phyloP scores from a whole-genome alignment of 2,797 vertebrate genomes.

The Ibycter americanus region DNA sequence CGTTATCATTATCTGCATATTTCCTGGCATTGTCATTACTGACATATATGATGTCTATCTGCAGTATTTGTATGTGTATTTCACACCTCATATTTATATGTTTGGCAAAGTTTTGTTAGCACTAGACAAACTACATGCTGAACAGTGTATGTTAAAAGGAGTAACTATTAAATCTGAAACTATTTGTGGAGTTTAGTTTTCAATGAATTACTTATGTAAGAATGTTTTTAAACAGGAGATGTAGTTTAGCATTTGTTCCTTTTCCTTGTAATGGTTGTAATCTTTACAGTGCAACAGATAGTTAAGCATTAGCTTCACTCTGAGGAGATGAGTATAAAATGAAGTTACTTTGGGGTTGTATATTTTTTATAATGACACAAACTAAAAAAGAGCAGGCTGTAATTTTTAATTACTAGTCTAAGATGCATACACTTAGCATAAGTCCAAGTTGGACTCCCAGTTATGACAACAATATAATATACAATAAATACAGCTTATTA shows the following conservation, averaged over 20 bases:
- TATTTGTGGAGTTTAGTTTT: not conserved
- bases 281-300: not conserved
- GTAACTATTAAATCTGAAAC: not conserved
- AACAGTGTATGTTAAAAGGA: not conserved
- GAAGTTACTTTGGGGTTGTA: not conserved
- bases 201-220: fast-evolving
- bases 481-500: not conserved
- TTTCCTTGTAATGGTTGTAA: not conserved
- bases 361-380: not conserved
- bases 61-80: not conserved
- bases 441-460: not conserved
- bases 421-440: not conserved
- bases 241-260: not conserved
- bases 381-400: not conserved
- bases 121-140: not conserved
- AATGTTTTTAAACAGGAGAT: not conserved
- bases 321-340: not conserved
- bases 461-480: not conserved
- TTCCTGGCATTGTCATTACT: not conserved
- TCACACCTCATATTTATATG: not conserved
- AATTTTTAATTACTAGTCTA: not conserved
- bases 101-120: not conserved
- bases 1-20: not conserved
- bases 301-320: not conserved
- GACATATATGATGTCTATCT: not conserved